Base-by-base conservation (phyloP, 1,140 invertebrate species). In the Homalodisca vitripennis region DNA sequence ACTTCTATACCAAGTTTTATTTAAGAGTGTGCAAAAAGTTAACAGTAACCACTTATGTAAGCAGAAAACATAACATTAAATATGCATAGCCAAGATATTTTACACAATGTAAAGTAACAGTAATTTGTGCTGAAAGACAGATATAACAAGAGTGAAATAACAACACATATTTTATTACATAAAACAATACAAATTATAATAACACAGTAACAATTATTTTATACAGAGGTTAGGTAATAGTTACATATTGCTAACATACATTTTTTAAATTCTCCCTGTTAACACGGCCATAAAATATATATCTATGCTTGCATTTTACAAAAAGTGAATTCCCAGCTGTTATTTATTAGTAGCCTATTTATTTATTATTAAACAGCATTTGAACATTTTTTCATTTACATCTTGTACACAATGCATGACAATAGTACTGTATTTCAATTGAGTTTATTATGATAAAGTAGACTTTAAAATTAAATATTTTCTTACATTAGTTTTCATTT, bases 91-190 rank as follows among this genome's bases (percentile, higher is more conserved):
- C 22, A 51, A 51, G 22, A 22, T 51, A 51, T 51, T n/a, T 51
- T 22, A 51, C n/a, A 51, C 17, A 14, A 51, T 20, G 48, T 20
- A 51, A 51, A 51, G 17, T 51, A 51, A 51, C 48, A 51, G 22
- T 51, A 3, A 51, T 51, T 51, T 51, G 48, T 51, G 48, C 48
- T 51, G 48, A 51, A 51, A 51, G 48, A 51, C 48, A 51, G 48
- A 3, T 20, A 51, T 51, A 51, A 51, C 48, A 51, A 51, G 48
- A 51, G 34, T 41, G 3, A 51, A 51, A 51, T 20, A 22, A 20
- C 48, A 51, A 51, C 48, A 51, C 3, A 51, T 51, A 10, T 14
- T 51, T 51, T 20, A 14, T 20, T 41, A 41, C 6, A 10, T 10
- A 41, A 10, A 41, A 6, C 6, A 10, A 51, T 20, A 51, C 48